phyloP scores from a whole-genome alignment of 2,888 invertebrate species.

The Sepioteuthis lessoniana region DNA sequence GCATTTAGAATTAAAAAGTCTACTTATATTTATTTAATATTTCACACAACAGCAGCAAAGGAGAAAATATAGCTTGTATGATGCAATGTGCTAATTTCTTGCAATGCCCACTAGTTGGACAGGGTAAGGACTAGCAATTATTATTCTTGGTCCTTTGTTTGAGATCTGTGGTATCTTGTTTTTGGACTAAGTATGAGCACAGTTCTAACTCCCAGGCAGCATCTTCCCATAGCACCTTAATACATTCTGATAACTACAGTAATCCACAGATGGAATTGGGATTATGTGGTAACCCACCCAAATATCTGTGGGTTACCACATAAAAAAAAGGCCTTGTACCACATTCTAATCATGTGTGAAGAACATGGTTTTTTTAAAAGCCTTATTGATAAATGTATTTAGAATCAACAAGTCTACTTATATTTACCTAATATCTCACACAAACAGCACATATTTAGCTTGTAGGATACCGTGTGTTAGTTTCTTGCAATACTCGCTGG shows the following conservation, averaged over 20 bases:
- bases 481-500: not conserved
- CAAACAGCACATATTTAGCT: not conserved
- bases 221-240: not conserved
- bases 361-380: not conserved
- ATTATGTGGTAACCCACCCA: no score
- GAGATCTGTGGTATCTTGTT: not conserved
- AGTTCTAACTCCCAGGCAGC: not conserved
- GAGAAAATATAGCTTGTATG: not conserved
- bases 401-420: not conserved
- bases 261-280: not conserved
- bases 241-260: not conserved
- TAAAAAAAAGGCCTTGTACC: not conserved
- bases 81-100: not conserved
- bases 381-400: not conserved
- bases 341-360: not conserved
- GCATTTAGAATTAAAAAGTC: no score
- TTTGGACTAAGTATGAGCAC: not conserved
- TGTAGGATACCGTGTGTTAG: not conserved
- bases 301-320: not conserved
- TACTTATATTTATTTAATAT: not conserved
- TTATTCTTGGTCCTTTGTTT: not conserved
- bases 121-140: no score
- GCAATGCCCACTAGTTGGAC: not conserved
- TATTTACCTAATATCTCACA: not conserved
- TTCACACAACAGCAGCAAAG: not conserved